These are phyloP conservation scores for Cerceris rybyensis DNA, from an alignment of 2,888 invertebrate species.

Conservation along the genomic window DNA sequence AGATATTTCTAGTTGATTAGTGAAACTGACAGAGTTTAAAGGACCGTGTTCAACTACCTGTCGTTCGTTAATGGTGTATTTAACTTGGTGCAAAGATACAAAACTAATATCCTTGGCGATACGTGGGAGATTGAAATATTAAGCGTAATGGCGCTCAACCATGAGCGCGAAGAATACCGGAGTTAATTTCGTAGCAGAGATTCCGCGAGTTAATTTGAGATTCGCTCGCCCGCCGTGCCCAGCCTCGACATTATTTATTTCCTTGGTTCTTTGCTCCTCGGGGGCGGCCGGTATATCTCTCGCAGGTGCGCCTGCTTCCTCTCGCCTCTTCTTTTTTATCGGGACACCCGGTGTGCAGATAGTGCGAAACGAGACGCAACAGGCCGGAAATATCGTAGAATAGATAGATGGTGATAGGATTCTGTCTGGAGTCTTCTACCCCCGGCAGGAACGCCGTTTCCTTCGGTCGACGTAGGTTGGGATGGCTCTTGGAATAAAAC, in stretches of 20 bases:
- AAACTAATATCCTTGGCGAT: conserved; percentile 21
- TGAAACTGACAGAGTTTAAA: too few species aligned
- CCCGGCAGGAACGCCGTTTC: conserved; percentile 8
- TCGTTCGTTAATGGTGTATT: too few species aligned
- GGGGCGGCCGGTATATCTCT: conserved; percentile 7
- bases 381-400: conserved; percentile 53
- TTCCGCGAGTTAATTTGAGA: conserved; percentile 24
- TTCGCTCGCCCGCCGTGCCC: conserved; percentile 14
- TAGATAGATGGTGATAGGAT: conserved; percentile 56
- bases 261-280: conserved; percentile 4
- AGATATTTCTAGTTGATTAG: too few species aligned
- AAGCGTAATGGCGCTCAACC: conserved; percentile 10
- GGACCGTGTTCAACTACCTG: too few species aligned
- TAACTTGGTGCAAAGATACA: conserved; percentile 18
- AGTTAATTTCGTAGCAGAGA: conserved; percentile 30
- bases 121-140: conserved; percentile 47
- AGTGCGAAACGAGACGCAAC: conserved; percentile 45
- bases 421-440: conserved; percentile 11
- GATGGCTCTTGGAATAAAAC: conserved; percentile 28
- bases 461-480: conserved; percentile 16
- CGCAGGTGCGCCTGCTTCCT: background rate
- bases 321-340: conserved; percentile 11
- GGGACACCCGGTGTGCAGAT: conserved; percentile 29
- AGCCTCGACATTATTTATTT: conserved; percentile 32
- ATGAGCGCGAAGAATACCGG: background rate